Percentiles rank a stretch among this genome's conserved stretches.
Evolutionary conservation across 37 sponge, comb jelly and placozoan genomes (phyloP).

Genomic region (Geodia barretti): DNA sequence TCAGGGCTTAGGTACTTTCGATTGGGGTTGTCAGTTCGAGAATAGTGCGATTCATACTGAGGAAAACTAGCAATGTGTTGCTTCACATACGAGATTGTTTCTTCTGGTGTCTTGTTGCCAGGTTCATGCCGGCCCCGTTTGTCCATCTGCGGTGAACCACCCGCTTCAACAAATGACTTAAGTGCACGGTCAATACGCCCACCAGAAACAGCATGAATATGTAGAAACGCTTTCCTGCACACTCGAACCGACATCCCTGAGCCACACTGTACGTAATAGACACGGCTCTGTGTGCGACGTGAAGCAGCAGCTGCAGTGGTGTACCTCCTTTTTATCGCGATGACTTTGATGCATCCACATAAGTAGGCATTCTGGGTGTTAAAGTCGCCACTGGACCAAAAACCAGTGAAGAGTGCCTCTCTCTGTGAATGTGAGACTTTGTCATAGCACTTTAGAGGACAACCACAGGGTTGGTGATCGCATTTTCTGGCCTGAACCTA

Average conservation of each 20-base stretch:
- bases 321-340: not conserved
- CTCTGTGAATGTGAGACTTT: not conserved
- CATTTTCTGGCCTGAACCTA: too few species aligned
- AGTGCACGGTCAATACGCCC: conserved; percentile 5
- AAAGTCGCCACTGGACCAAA: not conserved
- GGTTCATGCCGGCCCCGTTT: conserved; percentile 13
- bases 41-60: conserved; percentile 33
- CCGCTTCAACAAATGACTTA: not conserved
- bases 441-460: not conserved
- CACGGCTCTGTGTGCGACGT: not conserved
- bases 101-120: conserved; percentile 4
- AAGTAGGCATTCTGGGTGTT: conserved; percentile 3
- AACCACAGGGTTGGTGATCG: not conserved
- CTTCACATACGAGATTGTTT: not conserved
- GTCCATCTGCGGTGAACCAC: not conserved
- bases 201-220: conserved; percentile 3
- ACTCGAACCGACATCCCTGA: conserved; percentile 2
- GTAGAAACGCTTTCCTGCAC: conserved; percentile 17
- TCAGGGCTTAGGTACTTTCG: conserved; percentile 1
- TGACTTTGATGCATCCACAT: not conserved
- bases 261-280: conserved; percentile 23
- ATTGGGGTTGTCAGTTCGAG: conserved; percentile 35
- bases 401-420: not conserved
- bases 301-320: not conserved
- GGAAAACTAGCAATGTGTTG: conserved; percentile 45